Evolutionary conservation across 1,140 invertebrate species (phyloP).

Genomic region (Lepidurus packardi): DNA sequence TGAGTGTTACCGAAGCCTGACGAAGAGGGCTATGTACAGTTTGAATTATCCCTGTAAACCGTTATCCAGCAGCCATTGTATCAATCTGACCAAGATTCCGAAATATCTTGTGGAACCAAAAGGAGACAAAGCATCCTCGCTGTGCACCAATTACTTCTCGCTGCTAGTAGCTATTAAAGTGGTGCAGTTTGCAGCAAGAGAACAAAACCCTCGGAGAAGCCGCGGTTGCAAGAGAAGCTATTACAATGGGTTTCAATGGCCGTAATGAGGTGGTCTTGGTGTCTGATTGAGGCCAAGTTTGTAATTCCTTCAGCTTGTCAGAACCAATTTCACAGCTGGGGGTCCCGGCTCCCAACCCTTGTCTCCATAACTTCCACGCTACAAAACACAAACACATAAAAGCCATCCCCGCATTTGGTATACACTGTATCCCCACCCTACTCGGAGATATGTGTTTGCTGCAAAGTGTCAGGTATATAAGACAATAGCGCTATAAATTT

Average conservation of each 20-base stretch:
- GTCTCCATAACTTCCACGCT: neutral
- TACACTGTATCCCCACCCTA: neutral
- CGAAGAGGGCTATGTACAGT: too few relatives aligned
- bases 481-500: neutral
- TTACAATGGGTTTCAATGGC: neutral
- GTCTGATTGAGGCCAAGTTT: slow-evolving; percentile 3
- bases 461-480: neutral
- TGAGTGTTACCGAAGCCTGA: too few relatives aligned
- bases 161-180: slow-evolving; percentile 3
- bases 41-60: too few relatives aligned
- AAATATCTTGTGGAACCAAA: too few relatives aligned
- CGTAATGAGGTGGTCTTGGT: slow-evolving; percentile 14
- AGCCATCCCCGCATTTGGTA: neutral
- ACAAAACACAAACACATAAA: neutral
- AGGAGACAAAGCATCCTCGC: neutral
- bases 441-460: neutral
- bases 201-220: neutral
- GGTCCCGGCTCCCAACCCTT: neutral
- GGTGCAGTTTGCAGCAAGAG: neutral
- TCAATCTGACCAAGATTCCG: too few relatives aligned
- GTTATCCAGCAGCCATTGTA: too few relatives aligned
- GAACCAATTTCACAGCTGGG: neutral
- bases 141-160: slow-evolving; percentile 4
- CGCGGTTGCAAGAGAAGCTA: neutral
- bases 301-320: neutral